phyloP scores from a whole-genome alignment of 37 sponge, comb jelly and placozoan genomes.

The Eunapius fragilis region DNA sequence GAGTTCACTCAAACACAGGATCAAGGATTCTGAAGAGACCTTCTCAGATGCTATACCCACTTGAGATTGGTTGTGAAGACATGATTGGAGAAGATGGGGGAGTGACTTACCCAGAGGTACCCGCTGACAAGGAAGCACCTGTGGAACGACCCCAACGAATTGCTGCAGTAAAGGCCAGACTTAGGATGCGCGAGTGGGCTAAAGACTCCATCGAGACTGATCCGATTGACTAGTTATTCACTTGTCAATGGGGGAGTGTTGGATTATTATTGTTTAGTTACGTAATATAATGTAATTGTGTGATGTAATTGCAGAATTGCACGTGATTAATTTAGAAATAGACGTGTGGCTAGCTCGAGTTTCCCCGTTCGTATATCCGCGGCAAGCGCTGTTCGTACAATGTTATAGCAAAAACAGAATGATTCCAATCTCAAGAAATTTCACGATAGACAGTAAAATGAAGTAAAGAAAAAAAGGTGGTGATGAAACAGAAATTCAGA shows the following conservation, averaged over 20 bases:
- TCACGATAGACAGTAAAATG: too few relatives aligned
- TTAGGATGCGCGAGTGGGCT: neutral
- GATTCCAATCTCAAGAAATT: too few relatives aligned
- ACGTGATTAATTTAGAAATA: too few relatives aligned
- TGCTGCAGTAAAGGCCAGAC: neutral
- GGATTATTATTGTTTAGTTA: neutral
- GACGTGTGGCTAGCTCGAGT: neutral
- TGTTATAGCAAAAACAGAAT: too few relatives aligned
- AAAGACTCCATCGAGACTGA: neutral
- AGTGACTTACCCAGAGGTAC: too few relatives aligned
- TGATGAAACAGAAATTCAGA: too few relatives aligned
- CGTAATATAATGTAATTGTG: neutral
- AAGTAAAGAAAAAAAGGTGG: too few relatives aligned
- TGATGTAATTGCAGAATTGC: too few relatives aligned
- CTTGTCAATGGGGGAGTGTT: neutral
- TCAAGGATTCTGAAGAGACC: neutral
- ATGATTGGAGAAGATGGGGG: too few relatives aligned
- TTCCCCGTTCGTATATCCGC: neutral
- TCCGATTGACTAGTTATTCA: neutral
- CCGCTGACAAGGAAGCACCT: too few relatives aligned
- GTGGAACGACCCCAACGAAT: too few relatives aligned
- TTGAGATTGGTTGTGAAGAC: neutral
- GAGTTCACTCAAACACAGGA: neutral
- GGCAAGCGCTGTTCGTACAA: neutral
- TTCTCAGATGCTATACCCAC: constrained; percentile 18